Evolutionary conservation across 2,113 vertebrate species (phyloP), one percentile per base, ranked within the genome.

Genomic region (Trogon surrucura): DNA sequence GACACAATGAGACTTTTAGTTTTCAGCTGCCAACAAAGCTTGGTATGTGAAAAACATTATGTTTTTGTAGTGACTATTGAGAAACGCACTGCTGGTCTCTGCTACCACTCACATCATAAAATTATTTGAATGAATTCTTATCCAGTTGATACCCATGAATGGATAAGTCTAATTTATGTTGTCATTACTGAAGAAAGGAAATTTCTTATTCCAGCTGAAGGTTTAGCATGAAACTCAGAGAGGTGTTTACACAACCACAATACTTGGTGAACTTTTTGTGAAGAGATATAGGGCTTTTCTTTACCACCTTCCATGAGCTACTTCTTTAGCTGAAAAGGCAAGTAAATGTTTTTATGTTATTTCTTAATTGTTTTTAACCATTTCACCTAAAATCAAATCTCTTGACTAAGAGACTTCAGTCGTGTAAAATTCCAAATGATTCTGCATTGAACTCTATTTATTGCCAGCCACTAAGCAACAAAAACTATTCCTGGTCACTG

Each of bases 361-460:
- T 36, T 69, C 30, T 48, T 50, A 53, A 25, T 32, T 58, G 16
- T 25, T 90, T 90, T 57, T 56, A 81, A 69, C 5, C 2, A 29
- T 44, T 62, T 66, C 5, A 27, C 62, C 34, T 84, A 57, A 91
- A 92, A 67, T 51, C 13, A 57, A 7, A 51, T 78, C 13, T 78
- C 27, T 58, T 47, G 27, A 64, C 38, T 7, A 61, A 92, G 41
- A 72, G 7, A 57, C 75, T 87, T 79, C 48, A 72, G 36, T 89
- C 2, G 61, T 57, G 75, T 60, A 41, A 60, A 74, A 72, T 57
- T 81, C 64, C 26, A 58, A 78, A 38, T 38, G 5, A 60, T 84
- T 89, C 66, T 88, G 41, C 8, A 47, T 13, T n/a, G 36, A 77
- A 34, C 69, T 78, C 86, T 88, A 65, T 93, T 95, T 94, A 84